phyloP scores from a whole-genome alignment of 2,113 vertebrate species.

The Gila orcuttii region DNA sequence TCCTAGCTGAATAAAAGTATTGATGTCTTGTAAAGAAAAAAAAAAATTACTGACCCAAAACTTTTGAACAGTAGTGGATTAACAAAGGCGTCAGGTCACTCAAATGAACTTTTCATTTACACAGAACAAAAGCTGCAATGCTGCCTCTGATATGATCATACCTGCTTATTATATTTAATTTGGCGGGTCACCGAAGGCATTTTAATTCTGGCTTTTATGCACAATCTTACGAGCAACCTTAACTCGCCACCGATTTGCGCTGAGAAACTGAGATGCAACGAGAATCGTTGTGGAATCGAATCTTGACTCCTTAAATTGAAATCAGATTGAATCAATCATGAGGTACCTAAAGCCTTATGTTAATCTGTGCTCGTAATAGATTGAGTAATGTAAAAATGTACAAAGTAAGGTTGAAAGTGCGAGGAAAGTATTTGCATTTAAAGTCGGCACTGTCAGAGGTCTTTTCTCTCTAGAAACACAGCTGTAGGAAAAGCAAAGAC shows the following conservation, averaged over 20 bases:
- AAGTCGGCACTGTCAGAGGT: slow-evolving; percentile 32
- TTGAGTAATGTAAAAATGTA: background rate
- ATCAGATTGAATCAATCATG: background rate
- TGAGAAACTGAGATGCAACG: background rate
- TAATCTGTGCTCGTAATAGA: background rate
- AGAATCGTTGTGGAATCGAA: background rate
- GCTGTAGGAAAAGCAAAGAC: slow-evolving; percentile 41
- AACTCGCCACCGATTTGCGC: background rate
- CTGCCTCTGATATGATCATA: background rate
- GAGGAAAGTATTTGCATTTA: slow-evolving; percentile 26
- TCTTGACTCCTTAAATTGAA: background rate
- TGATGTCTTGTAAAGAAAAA: background rate
- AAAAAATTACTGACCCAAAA: background rate
- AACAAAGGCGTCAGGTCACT: background rate
- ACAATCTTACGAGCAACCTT: background rate
- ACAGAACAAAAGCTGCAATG: background rate
- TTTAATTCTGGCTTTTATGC: background rate
- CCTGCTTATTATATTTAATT: slow-evolving; percentile 10
- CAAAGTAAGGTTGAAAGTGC: background rate
- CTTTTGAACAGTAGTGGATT: background rate
- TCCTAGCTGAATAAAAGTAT: background rate
- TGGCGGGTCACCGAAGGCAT: background rate
- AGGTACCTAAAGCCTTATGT: background rate
- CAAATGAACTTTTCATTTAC: background rate
- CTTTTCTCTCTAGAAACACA: slow-evolving; percentile 39